Base-by-base conservation (phyloP, 2,888 invertebrate species). In the Papilio gigon region DNA sequence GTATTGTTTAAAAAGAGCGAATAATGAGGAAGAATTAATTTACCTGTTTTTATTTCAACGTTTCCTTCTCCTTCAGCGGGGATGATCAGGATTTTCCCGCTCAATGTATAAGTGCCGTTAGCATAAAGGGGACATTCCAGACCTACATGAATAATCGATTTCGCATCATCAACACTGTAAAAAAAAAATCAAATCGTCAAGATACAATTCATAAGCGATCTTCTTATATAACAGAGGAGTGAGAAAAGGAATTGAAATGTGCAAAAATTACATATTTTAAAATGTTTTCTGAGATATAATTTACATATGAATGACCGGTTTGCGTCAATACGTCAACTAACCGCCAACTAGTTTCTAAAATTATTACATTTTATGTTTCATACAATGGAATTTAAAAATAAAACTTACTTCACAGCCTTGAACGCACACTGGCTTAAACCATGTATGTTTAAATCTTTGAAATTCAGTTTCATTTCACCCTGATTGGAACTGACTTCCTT, bases 391-490 rank as follows among this genome's bases (percentile, higher is more conserved):
- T n/a, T n/a, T n/a, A 25, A 50, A 25, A 56, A 47, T 1, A 30
- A 42, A 14, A 81, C 84, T 82, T 73, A 86, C 85, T 59, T 61
- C 1, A 84, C 17, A 14, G 75, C 68, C 8, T 72, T 4, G n/a
- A 82, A 42, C 11, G 75, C 73, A 69, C 79, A 79, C 11, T 80
- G 68, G 6, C 69, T 70, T 0, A 76, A 22, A 0, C 80, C 78
- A 1, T 12, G 14, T 2, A 84, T 65, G 0, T 44, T 59, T 11
- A 80, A 2, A 6, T 83, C 70, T 0, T 25, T 71, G n/a, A 84
- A 78, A 0, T 42, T 50, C 0, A 86, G 14, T 40, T 77, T 72
- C 0, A 85, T 65, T 0, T 75, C 75, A 0, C 70, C 76, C 3
- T 65, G 70, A 17, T 79, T 74, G n/a, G 72, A 71, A 0, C 73